phyloP scores from a whole-genome alignment of 2,888 invertebrate species.

The Athrips mouffetella region DNA sequence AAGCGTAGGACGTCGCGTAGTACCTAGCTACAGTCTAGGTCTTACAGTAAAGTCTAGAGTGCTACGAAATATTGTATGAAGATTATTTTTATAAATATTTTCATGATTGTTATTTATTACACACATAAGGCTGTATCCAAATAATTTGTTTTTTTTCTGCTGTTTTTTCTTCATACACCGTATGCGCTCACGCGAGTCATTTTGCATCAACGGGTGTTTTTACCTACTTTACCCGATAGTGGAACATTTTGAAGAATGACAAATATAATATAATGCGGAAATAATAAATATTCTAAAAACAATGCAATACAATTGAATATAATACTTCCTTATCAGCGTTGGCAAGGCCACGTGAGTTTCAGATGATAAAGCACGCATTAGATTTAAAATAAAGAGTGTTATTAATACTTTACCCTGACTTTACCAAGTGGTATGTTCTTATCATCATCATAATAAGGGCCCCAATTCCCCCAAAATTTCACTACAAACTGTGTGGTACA shows the following conservation, averaged over 20 bases:
- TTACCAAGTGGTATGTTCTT: too few species aligned
- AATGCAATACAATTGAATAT: constrained; percentile 43
- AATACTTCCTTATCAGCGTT: constrained; percentile 52
- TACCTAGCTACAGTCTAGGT: constrained; percentile 4
- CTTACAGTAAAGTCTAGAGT: constrained; percentile 4
- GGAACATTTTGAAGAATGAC: background rate
- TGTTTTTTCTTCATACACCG: too few species aligned
- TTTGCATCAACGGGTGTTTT: too few species aligned
- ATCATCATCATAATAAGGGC: too few species aligned
- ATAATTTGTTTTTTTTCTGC: too few species aligned
- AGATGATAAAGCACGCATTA: constrained; percentile 53
- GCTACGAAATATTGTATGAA: background rate
- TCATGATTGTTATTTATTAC: background rate
- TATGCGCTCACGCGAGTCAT: too few species aligned
- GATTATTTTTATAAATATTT: background rate
- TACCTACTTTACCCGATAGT: too few species aligned
- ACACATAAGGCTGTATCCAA: too few species aligned
- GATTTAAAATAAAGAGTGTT: constrained; percentile 59
- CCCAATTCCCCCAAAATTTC: too few species aligned
- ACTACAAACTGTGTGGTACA: too few species aligned
- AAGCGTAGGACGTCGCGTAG: constrained; percentile 12
- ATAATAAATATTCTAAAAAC: constrained; percentile 46
- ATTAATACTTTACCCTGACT: background rate
- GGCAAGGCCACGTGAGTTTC: constrained; percentile 65
- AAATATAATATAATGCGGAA: constrained; percentile 17